Conservation (phyloP, 2,888 invertebrate species). For the Sarcophaga caerulescens region DNA sequence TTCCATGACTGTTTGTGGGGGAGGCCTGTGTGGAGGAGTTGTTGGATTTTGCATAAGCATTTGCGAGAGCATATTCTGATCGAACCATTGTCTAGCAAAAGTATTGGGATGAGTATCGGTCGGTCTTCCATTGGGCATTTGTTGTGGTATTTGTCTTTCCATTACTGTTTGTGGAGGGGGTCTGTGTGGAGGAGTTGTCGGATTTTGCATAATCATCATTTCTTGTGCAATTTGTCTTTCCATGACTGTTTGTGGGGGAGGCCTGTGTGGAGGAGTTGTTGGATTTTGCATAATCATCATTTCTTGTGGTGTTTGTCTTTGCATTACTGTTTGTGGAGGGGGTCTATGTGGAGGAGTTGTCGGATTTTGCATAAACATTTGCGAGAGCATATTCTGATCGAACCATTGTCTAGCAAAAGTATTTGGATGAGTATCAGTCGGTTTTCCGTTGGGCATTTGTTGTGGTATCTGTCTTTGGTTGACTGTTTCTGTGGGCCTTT, state of each 20-base stretch:
- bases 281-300: no score
- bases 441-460: not conserved
- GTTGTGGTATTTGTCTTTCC: constrained; percentile 8
- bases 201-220: not conserved
- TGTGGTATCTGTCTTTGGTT: not conserved
- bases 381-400: constrained; percentile 13
- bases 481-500: no score
- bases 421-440: not conserved
- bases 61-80: constrained; percentile 1
- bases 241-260: not conserved
- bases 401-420: constrained; percentile 28
- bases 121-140: not conserved
- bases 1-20: no score
- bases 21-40: no score
- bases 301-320: no score
- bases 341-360: no score
- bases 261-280: no score
- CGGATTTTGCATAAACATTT: not conserved
- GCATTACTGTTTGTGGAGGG: no score
- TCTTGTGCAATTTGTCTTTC: constrained; percentile 2
- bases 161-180: not conserved
- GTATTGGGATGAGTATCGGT: no score
- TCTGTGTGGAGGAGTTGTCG: no score
- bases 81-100: constrained; percentile 36
- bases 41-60: not conserved